Evolutionary conservation across 1,140 invertebrate species (phyloP).

Genomic region (Neoseiulus cucumeris): DNA sequence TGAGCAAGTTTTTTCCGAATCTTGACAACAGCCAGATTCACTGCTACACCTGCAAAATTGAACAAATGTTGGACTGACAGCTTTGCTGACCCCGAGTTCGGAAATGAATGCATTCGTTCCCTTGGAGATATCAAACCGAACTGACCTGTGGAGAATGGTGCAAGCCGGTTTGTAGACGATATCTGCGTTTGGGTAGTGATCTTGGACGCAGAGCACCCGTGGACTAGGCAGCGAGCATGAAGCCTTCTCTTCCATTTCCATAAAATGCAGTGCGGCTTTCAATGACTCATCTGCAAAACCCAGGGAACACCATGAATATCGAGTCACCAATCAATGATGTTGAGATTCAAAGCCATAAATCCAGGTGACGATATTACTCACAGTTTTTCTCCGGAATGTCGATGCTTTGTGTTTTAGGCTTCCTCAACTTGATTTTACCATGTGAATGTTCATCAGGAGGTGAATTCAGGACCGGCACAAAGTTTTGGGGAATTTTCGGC

Average conservation of each 20-base stretch:
- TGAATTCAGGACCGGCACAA: too few species aligned
- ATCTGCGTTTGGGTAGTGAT: not conserved
- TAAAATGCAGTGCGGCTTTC: not conserved
- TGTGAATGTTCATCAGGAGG: too few species aligned
- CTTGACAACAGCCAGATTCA: not conserved
- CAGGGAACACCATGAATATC: not conserved
- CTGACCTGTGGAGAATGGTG: not conserved
- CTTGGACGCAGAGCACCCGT: not conserved
- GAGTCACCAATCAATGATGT: too few species aligned
- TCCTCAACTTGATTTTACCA: too few species aligned
- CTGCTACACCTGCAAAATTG: not conserved
- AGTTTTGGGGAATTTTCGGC: too few species aligned
- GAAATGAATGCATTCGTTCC: not conserved
- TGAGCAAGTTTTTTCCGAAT: not conserved
- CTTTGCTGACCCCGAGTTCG: not conserved
- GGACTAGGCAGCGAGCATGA: not conserved
- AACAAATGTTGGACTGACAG: not conserved
- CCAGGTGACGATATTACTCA: too few species aligned
- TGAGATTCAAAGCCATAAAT: too few species aligned
- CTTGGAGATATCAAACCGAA: not conserved
- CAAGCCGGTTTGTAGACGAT: not conserved
- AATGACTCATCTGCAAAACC: not conserved
- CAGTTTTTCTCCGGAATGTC: too few species aligned
- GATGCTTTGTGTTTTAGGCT: too few species aligned
- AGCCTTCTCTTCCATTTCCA: not conserved